Percentiles rank a stretch among this genome's conserved stretches.
These are phyloP conservation scores for Pachyrhynchus sulphureomaculatus DNA, from an alignment of 1,140 invertebrate species.

Conservation along the genomic window DNA sequence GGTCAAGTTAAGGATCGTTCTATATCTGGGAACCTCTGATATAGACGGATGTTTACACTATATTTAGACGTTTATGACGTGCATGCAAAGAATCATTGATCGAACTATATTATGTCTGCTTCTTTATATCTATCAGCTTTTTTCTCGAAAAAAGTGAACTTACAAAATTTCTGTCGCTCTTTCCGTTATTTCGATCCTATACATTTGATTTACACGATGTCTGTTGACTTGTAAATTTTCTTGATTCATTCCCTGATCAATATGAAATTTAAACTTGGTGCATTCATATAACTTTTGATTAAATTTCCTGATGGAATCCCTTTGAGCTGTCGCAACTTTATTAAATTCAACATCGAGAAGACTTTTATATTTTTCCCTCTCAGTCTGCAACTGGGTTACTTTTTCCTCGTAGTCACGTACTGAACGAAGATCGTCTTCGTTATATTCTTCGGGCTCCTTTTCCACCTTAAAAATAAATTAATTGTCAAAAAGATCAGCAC, in stretches of 20 bases:
- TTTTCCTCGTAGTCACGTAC: slow-evolving; percentile 64
- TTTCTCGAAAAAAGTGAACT: background rate
- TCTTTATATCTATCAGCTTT: background rate
- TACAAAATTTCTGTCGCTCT: slow-evolving; percentile 48
- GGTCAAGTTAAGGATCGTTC: too few species aligned
- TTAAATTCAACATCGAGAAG: slow-evolving; percentile 62
- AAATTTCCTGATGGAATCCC: slow-evolving; percentile 62
- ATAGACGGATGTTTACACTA: too few species aligned
- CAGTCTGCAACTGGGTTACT: slow-evolving; percentile 56
- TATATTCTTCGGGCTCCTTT: slow-evolving; percentile 61
- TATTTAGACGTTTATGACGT: too few species aligned
- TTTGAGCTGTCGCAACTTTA: slow-evolving; percentile 54
- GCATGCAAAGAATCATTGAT: too few species aligned
- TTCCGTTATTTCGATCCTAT: slow-evolving; percentile 51
- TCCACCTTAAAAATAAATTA: slow-evolving; percentile 51
- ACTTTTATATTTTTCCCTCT: slow-evolving; percentile 63
- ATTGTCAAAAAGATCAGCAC: too few species aligned
- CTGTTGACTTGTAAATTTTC: slow-evolving; percentile 58
- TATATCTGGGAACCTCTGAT: background rate
- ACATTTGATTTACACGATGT: slow-evolving; percentile 51
- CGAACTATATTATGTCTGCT: background rate
- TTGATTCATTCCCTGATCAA: slow-evolving; percentile 64
- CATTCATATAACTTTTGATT: slow-evolving; percentile 60
- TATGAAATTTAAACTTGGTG: slow-evolving; percentile 58
- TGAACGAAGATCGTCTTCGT: slow-evolving; percentile 58